Evolutionary conservation across 2,888 invertebrate species (phyloP), one percentile per base, ranked within the genome.

Genomic region (Biston betularia): DNA sequence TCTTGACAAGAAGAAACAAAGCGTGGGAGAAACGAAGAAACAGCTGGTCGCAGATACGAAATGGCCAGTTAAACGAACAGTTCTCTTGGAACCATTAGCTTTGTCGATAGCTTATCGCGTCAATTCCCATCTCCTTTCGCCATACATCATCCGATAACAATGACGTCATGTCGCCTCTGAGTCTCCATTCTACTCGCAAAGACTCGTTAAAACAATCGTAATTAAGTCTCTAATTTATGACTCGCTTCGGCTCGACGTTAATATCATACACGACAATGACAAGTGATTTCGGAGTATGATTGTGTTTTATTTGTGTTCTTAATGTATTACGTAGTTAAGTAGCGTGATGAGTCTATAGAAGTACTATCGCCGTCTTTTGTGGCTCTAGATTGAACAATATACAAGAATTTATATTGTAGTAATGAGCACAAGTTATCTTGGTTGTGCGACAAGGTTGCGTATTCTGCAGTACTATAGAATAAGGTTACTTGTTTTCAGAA

Each of bases 171-270:
- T 74, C 80, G 77, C 82, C 81, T 69, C 72, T 71, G 77, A 74
- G 80, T 82, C 86, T 83, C 82, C 67, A 67, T 67, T 67, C 63
- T 59, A 59, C 67, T 77, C 75, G 71, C 80, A 74, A 78, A 79
- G 78, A 83, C 80, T 87, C 86, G 79, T 87, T 87, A 89, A 87
- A 87, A 85, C 87, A 87, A 86, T 86, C 78, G 84, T 86, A 87
- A 88, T 89, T 86, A 86, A 86, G 82, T 83, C 81, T 76, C 77
- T 84, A 83, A 86, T 86, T 86, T 86, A 88, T 83, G 85, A 81
- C 78, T 83, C 77, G 79, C 80, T 81, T 76, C 79, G 76, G 76
- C 77, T 81, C 75, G 75, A 80, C 82, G 79, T 83, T 79, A 76
- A 81, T 85, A 83, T 84, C 76, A 78, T 82, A 79, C 79, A 81